Percentiles rank a stretch among this genome's conserved stretches.
Conservation (phyloP, 2,113 vertebrate genomes). For the Psilopogon haemacephalus region DNA sequence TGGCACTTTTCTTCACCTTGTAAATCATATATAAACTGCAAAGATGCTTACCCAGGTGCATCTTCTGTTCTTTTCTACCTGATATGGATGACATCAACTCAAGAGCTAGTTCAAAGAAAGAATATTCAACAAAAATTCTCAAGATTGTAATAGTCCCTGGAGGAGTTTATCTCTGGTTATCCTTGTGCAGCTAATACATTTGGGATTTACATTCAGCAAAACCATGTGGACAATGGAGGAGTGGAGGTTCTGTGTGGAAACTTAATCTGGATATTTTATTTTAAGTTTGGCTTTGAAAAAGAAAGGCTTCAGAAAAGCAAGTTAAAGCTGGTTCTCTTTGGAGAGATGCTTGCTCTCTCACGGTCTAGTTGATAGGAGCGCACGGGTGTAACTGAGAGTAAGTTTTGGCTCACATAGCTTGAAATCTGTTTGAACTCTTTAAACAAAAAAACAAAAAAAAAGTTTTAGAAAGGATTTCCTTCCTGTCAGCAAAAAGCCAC, state of each 20-base stretch:
- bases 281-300: neutral
- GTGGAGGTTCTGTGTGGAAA: rapidly evolving
- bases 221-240: neutral
- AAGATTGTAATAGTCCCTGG: neutral
- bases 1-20: neutral
- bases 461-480: slow-evolving; percentile 64
- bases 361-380: neutral
- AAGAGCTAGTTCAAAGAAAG: neutral
- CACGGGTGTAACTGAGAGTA: neutral
- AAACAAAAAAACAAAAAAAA: slow-evolving; percentile 28
- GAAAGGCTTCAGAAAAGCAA: neutral
- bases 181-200: neutral
- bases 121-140: neutral
- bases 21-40: neutral
- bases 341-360: neutral
- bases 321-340: neutral
- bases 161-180: neutral
- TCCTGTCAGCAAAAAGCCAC: slow-evolving; percentile 63
- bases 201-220: neutral
- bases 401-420: slow-evolving; percentile 32
- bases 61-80: neutral
- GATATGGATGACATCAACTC: neutral
- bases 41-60: neutral
- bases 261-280: neutral
- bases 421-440: slow-evolving; percentile 54